phyloP scores from a whole-genome alignment of 2,888 invertebrate genomes.

The Apodemia zela region DNA sequence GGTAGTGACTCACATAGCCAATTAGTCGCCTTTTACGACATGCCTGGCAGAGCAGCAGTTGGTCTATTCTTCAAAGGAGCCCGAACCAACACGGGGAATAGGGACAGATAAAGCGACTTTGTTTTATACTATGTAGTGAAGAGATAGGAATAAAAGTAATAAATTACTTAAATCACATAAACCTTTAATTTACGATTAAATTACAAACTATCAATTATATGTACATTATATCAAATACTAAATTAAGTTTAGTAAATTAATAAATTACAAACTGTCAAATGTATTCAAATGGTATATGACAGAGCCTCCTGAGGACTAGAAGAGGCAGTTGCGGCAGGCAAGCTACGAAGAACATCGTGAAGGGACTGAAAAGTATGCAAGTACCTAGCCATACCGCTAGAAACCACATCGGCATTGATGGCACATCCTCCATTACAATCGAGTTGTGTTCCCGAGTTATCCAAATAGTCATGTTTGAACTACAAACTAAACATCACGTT shows the following conservation, averaged over 20 bases:
- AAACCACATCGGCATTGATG: slow-evolving; percentile 77
- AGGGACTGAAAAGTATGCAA: slow-evolving; percentile 84
- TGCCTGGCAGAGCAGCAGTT: too few relatives aligned
- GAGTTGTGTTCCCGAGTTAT: slow-evolving; percentile 32
- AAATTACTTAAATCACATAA: too few relatives aligned
- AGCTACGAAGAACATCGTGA: slow-evolving; percentile 83
- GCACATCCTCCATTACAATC: slow-evolving; percentile 68
- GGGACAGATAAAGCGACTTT: too few relatives aligned
- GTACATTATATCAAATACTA: slow-evolving; percentile 11
- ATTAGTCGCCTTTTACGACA: too few relatives aligned
- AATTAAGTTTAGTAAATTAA: background rate
- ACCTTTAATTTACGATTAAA: background rate
- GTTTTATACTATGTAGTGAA: too few relatives aligned
- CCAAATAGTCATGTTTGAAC: slow-evolving; percentile 49
- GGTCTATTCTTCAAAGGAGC: too few relatives aligned
- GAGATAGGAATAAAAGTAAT: too few relatives aligned
- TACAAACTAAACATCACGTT: slow-evolving; percentile 28
- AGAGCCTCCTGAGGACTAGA: slow-evolving; percentile 82
- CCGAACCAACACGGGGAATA: too few relatives aligned
- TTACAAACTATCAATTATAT: background rate
- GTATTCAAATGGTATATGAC: slow-evolving; percentile 84
- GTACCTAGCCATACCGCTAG: slow-evolving; percentile 82
- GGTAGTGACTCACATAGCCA: too few relatives aligned
- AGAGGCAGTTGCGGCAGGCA: slow-evolving; percentile 86
- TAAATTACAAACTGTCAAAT: slow-evolving; percentile 54